Base-by-base conservation (phyloP, 2,113 vertebrate species). In the Diadophis punctatus region DNA sequence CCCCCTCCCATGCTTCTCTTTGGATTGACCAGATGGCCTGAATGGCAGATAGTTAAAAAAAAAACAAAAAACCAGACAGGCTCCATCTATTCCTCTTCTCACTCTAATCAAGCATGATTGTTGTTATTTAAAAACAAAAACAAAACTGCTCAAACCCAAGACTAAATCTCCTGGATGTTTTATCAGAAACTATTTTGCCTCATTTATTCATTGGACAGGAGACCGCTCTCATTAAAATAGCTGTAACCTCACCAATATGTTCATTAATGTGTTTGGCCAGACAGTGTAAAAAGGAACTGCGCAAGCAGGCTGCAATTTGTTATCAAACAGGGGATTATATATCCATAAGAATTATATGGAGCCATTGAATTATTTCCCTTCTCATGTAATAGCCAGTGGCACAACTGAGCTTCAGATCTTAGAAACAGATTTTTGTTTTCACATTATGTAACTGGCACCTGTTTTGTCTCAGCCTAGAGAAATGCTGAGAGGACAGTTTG, bases 11-110 rank as follows among this genome's bases (percentile, higher is more conserved):
- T 43, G 46, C 74, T 91, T 86, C 63, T 60, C 90, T 56, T 89
- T 80, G 25, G 53, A 95, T 92, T 89, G 87, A 90, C 74, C 53
- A 91, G 34, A 0, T n/a, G 51, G 88, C 86, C 80, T 55, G 89
- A 95, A 89, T 9, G 34, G 87, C 63, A 30, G 74, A 86, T 90
- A 90, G 74, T 91, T 91, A 63, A 1, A 91, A 14, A 46, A 58
- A 53, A 1, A 90, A 46, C 46, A 46, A 46, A 14, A 23, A 74
- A 51, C 58, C 30, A 87, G 2, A 84, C 25, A 48, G 46, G 48
- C 74, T 43, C 27, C 53, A 89, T 92, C 92, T 85, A 91, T 34
- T 87, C 6, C 1, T 89, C 91, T 93, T 87, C 30, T 30, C 43
- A 1, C 68, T 53, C 88, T 53, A 18, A 48, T 93, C 48, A 85